Evolutionary conservation across 2,113 vertebrate species (phyloP), one percentile per base, ranked within the genome.

Genomic region (Proteles cristata): DNA sequence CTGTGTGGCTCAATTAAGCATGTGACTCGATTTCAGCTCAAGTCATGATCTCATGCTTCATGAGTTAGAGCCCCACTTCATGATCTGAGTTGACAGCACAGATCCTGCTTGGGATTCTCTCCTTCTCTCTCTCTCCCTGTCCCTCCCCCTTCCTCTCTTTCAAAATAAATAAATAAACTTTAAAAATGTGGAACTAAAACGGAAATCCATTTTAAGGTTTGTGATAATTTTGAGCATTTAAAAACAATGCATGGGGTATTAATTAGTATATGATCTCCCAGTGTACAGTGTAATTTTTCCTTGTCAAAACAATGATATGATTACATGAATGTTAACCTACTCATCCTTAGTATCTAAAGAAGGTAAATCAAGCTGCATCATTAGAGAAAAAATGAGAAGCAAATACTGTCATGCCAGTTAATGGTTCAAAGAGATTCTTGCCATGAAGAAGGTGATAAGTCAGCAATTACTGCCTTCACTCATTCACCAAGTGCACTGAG

Each of bases 391-490:
- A 26, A 31, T 43, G 26, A 85, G 23, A 95, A 84, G 84, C 33
- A 77, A 80, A 90, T 61, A 43, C 35, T 58, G 6, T 23, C 43
- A 65, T 31, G 33, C 10, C 61, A 95, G 43, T 19, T 88, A 90
- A 85, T 88, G 14, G 17, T 17, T 80, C 48, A 81, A 31, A 85
- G 48, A 86, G 21, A 90, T 65, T 87, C 3, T 31, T 84, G 23
- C 61, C 28, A 82, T 45, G 76, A 45, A 76, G 11, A 89, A 69
- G 61, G 61, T 92, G n/a, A 19, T 50, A 76, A 77, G 14, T 17
- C 63, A 96, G n/a, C 33, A 92, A 92, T 71, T 58, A 92, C 19
- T 84, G 7, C 33, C 65, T 96, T 81, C 25, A 71, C 28, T 88
- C 26, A 84, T 43, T 95, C 48, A 86, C n/a, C 21, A 61, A 79